phyloP scores from a whole-genome alignment of 2,113 vertebrate genomes.

The Siphamia tubifer region DNA sequence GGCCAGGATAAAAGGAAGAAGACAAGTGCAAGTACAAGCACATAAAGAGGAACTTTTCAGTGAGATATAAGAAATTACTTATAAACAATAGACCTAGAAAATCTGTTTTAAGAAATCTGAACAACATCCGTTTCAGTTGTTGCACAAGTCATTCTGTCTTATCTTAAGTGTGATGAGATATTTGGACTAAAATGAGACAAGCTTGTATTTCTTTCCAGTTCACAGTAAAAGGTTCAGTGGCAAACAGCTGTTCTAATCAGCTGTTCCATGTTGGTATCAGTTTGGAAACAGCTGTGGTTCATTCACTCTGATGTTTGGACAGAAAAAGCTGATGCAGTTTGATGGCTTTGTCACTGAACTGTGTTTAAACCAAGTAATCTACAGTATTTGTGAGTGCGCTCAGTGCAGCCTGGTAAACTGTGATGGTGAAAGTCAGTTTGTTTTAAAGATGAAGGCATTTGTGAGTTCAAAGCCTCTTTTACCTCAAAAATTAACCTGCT shows the following conservation, averaged over 20 bases:
- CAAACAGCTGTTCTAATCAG: slow-evolving; percentile 4
- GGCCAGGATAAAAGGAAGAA: too few relatives aligned
- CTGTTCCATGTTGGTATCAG: not conserved
- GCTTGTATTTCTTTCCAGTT: too few relatives aligned
- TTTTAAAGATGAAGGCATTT: not conserved
- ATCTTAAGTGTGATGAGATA: too few relatives aligned
- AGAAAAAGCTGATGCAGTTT: slow-evolving; percentile 20
- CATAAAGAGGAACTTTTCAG: too few relatives aligned
- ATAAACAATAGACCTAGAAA: too few relatives aligned
- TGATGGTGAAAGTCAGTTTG: slow-evolving; percentile 15
- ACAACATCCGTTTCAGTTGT: too few relatives aligned
- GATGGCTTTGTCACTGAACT: slow-evolving; percentile 28
- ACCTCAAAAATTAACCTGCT: slow-evolving; percentile 50
- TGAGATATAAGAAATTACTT: too few relatives aligned
- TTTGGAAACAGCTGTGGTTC: not conserved
- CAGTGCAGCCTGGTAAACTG: slow-evolving; percentile 24
- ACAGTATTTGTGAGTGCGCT: slow-evolving; percentile 26
- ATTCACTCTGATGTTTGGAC: slow-evolving; percentile 26
- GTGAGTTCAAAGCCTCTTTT: slow-evolving; percentile 45
- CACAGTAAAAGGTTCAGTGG: too few relatives aligned
- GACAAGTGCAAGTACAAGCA: too few relatives aligned
- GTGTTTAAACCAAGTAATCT: slow-evolving; percentile 25
- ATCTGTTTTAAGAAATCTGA: too few relatives aligned
- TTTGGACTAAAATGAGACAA: too few relatives aligned
- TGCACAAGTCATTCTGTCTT: too few relatives aligned